Evolutionary conservation across 2,113 vertebrate species (phyloP).

Genomic region (Merops nubicus): DNA sequence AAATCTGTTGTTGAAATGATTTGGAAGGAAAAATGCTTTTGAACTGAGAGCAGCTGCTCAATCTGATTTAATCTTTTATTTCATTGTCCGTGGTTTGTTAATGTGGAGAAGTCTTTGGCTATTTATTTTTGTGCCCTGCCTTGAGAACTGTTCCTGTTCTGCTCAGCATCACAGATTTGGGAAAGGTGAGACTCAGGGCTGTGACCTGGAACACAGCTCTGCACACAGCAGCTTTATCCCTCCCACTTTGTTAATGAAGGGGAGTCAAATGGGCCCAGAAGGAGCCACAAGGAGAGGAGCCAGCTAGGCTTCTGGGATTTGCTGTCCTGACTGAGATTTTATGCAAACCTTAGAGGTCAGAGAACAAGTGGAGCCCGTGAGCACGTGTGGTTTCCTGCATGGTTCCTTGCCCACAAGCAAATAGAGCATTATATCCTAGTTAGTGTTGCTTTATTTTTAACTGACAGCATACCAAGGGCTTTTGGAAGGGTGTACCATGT

Average conservation of each 20-base stretch:
- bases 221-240: neutral
- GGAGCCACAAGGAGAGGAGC: neutral
- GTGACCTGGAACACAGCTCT: neutral
- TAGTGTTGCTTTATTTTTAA: neutral
- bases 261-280: neutral
- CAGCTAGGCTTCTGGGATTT: neutral
- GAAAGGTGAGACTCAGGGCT: neutral
- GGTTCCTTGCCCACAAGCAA: neutral
- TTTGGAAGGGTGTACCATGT: neutral
- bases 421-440: neutral
- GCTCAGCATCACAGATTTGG: neutral
- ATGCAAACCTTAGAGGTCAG: neutral
- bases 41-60: constrained; percentile 42
- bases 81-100: neutral
- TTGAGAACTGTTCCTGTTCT: neutral
- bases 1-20: constrained; percentile 44
- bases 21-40: constrained; percentile 22
- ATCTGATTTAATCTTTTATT: constrained; percentile 15
- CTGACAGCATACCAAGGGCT: neutral
- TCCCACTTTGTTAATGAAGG: neutral
- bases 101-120: neutral
- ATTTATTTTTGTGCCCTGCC: neutral
- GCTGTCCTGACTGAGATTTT: neutral
- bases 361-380: neutral
- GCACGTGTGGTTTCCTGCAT: neutral